Percentiles rank a stretch among this genome's conserved stretches.
These are phyloP conservation scores for Montipora sp. DNA, from an alignment of 64 coral and sea anemone genomes.

Conservation along the genomic window DNA sequence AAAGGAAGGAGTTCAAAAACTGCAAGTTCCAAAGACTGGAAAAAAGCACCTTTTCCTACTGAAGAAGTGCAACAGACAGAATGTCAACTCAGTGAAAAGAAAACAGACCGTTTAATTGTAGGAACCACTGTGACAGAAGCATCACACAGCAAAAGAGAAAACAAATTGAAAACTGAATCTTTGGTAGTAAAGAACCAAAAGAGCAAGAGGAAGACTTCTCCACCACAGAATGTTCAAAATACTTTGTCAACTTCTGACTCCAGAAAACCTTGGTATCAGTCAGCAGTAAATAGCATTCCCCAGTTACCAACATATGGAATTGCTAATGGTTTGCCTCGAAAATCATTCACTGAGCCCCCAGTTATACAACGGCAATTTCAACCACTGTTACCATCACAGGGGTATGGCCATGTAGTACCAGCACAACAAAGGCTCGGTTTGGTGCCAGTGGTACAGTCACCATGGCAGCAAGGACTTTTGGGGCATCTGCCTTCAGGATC, in stretches of 20 bases:
- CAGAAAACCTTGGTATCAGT: conserved; percentile 22
- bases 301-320: neutral
- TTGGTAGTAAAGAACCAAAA: neutral
- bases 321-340: neutral
- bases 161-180: neutral
- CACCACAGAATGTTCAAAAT: neutral
- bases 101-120: neutral
- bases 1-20: neutral
- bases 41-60: neutral
- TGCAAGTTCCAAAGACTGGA: neutral
- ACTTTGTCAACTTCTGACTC: neutral
- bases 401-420: neutral
- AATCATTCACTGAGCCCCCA: conserved; percentile 2
- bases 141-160: conserved; percentile 3
- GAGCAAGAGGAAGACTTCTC: neutral
- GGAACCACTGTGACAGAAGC: too few relatives aligned
- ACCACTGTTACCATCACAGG: neutral
- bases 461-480: neutral
- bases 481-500: neutral
- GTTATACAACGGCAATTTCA: conserved; percentile 26
- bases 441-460: neutral
- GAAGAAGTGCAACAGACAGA: neutral
- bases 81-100: conserved; percentile 13
- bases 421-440: conserved; percentile 12
- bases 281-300: neutral